A percentile compares a stretch with the other conserved stretches of the same genome.
These are phyloP conservation scores for Pseudachorutes palmiensis DNA, from an alignment of 1,140 invertebrate species.

Conservation along the genomic window DNA sequence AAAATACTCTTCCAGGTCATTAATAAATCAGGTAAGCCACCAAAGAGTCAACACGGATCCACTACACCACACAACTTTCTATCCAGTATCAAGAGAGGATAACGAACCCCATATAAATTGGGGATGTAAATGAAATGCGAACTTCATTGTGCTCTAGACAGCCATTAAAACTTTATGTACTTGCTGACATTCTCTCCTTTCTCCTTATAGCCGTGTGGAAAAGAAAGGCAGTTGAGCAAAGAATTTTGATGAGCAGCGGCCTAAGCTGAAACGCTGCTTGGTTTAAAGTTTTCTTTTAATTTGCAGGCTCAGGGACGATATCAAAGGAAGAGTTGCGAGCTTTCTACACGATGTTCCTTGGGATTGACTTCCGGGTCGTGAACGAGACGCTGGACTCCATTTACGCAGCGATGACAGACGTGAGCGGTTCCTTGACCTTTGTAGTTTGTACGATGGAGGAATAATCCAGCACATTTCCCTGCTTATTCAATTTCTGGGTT, in stretches of 20 bases:
- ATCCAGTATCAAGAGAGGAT: no score
- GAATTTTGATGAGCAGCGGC: no score
- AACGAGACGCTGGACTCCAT: constrained; percentile 56
- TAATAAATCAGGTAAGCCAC: constrained; percentile 53
- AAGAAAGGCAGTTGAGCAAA: no score
- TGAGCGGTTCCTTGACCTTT: constrained; percentile 44
- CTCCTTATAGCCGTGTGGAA: no score
- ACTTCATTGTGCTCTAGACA: no score
- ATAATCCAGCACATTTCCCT: no score
- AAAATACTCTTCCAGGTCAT: constrained; percentile 62
- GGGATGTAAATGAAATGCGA: no score
- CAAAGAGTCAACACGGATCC: no score
- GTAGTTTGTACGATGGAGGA: neutral
- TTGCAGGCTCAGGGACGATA: constrained; percentile 52
- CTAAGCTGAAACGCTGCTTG: neutral
- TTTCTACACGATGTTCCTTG: constrained; percentile 60
- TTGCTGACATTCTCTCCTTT: no score
- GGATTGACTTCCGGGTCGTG: constrained; percentile 51
- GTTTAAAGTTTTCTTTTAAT: neutral
- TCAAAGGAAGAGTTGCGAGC: constrained; percentile 54
- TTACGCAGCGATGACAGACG: constrained; percentile 59
- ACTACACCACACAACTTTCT: no score
- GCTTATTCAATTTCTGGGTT: neutral
- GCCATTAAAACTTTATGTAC: no score
- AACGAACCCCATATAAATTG: no score